A percentile compares a stretch with the other conserved stretches of the same genome.
These are phyloP conservation scores for Delphinus delphis DNA, from an alignment of 2,113 vertebrate genomes.

Conservation along the genomic window DNA sequence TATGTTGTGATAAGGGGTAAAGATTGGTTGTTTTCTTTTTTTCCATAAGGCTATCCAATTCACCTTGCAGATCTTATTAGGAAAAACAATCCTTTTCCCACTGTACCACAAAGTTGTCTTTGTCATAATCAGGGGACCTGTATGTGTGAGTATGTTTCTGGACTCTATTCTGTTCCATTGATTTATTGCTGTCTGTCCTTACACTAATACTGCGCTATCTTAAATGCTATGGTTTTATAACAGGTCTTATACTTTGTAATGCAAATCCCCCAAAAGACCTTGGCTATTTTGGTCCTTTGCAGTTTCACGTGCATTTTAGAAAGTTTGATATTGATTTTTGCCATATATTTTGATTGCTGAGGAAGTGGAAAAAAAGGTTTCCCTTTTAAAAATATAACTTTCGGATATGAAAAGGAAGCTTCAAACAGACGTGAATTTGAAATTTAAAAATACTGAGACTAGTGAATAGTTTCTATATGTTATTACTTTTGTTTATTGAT, in stretches of 20 bases:
- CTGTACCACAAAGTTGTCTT: neutral
- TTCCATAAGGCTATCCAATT: neutral
- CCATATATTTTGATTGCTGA: neutral
- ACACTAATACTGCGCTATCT: neutral
- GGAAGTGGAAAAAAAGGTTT: neutral
- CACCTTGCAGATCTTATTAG: neutral
- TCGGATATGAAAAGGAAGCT: conserved; percentile 3
- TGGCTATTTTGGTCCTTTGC: neutral
- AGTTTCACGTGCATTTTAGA: neutral
- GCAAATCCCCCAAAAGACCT: neutral
- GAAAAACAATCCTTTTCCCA: neutral
- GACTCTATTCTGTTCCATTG: neutral
- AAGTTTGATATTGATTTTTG: neutral
- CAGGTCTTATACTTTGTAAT: neutral
- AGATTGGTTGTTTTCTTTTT: neutral
- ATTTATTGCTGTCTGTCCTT: neutral
- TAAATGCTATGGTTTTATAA: neutral
- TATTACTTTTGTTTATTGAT: neutral
- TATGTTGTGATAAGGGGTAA: neutral
- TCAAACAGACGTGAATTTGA: neutral
- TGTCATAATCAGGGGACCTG: neutral
- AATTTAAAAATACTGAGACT: neutral
- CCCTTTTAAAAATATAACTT: neutral
- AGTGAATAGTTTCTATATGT: neutral
- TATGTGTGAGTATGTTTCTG: neutral